A percentile compares a stretch with the other conserved stretches of the same genome.
These are phyloP conservation scores for Antheraea yamamai DNA, from an alignment of 2,888 invertebrate genomes.

Conservation along the genomic window DNA sequence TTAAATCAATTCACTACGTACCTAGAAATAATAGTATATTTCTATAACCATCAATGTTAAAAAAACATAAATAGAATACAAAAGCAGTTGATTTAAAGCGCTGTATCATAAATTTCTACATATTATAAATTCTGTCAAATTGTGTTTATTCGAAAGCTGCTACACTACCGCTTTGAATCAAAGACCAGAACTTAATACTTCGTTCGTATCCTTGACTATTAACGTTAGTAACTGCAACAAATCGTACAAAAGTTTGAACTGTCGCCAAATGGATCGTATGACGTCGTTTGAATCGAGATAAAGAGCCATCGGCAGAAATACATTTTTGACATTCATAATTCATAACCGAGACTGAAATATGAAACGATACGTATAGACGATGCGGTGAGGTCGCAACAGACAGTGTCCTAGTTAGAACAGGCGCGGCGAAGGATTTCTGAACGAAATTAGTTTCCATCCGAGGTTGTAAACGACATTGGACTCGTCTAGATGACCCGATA, in stretches of 20 bases:
- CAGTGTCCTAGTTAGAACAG: slow-evolving; percentile 10
- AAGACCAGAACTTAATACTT: not conserved
- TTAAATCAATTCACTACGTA: not conserved
- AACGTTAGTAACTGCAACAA: not conserved
- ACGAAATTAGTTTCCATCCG: slow-evolving; percentile 13
- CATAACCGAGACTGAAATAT: slow-evolving; percentile 14
- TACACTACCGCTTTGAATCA: not conserved
- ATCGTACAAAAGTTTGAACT: not conserved
- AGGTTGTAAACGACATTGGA: slow-evolving; percentile 16
- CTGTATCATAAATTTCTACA: not conserved
- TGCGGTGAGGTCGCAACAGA: slow-evolving; percentile 8
- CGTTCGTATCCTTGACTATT: not conserved
- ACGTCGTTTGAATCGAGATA: slow-evolving; percentile 1
- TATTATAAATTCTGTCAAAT: not conserved
- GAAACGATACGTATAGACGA: slow-evolving; percentile 9
- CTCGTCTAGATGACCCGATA: slow-evolving; percentile 14
- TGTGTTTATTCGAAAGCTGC: not conserved
- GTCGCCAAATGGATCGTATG: slow-evolving; percentile 9
- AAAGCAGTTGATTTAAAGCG: too few relatives aligned
- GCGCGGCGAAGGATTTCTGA: not conserved
- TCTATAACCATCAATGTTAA: not conserved
- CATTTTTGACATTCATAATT: slow-evolving; percentile 11
- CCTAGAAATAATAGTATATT: not conserved
- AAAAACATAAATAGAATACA: not conserved
- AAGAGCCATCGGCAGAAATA: slow-evolving; percentile 2